These are phyloP conservation scores for Batillaria attramentaria DNA, from an alignment of 1,140 invertebrate genomes.

Conservation along the genomic window DNA sequence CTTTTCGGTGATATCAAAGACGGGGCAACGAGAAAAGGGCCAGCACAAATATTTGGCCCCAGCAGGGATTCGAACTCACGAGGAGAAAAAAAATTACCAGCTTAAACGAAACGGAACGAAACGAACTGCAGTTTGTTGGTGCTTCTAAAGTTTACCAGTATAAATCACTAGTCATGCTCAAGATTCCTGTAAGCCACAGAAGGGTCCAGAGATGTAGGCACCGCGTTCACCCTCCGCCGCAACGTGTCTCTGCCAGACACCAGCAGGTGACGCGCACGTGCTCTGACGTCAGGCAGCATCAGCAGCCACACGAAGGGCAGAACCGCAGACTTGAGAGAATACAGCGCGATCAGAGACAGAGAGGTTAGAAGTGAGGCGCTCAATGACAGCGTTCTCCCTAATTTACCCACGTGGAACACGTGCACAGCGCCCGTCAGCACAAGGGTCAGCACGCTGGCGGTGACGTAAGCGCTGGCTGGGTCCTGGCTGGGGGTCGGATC, in stretches of 20 bases:
- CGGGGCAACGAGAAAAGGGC: no score
- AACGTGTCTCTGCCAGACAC: background rate
- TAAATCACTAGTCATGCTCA: no score
- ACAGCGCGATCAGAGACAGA: background rate
- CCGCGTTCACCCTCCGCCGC: background rate
- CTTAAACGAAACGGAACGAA: background rate
- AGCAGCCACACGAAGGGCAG: background rate
- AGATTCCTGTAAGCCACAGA: conserved; percentile 7
- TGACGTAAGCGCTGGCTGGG: background rate
- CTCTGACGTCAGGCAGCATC: background rate
- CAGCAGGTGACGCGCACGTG: background rate
- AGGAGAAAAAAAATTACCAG: background rate
- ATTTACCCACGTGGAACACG: background rate
- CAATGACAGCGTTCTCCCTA: background rate
- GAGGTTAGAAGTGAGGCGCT: background rate
- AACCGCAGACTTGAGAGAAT: background rate
- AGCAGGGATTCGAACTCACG: no score
- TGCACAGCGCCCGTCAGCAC: background rate
- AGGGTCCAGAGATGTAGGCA: background rate
- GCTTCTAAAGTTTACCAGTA: background rate
- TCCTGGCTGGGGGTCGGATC: background rate
- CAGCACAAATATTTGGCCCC: no score
- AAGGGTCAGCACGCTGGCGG: background rate
- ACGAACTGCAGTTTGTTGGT: no score
- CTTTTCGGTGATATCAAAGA: background rate